Evolutionary conservation across 1,140 invertebrate species (phyloP), one percentile per base, ranked within the genome.

Genomic region (Drosophila subpulchrella): DNA sequence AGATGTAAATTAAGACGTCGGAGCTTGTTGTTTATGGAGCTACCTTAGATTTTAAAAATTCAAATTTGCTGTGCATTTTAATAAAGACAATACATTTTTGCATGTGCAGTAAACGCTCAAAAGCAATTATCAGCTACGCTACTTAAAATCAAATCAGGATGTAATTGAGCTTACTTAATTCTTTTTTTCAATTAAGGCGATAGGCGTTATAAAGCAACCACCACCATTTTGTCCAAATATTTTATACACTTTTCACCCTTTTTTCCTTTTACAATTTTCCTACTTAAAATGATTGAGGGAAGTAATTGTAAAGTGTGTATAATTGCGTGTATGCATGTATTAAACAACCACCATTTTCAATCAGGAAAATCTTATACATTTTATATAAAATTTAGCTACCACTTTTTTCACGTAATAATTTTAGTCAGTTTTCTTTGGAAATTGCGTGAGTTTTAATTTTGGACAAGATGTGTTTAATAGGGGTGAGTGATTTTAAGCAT

Each of bases 201-300:
- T 12, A 4, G 27, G 27, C 27, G 3, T 27, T 27, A 7, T n/a
- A n/a, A 30, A 20, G 4, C 32, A 24, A 6, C 60, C 17, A 53
- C 61, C 65, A 68, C 65, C 65, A 68, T 66, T 68, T 68, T 66
- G 41, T 46, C 7, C 4, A 2, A 11, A 36, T 7, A 11, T 68
- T 42, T 53, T 6, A 44, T 6, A 0, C 5, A 53, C 3, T 68
- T 68, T 68, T 68, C 47, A 42, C 38, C 47, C 60, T 66, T 66
- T 66, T 62, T 66, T 46, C 6, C 32, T 8, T 3, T 1, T 0
- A 0, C 17, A 32, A 30, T 32, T 60, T 46, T 60, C 6, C 32
- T 30, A 38, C 12, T 30, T 11, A 20, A 36, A 27, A 34, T 34
- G 15, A 11, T 8, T 44, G 38, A 42, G 15, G 27, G 32, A 13